Conservation (phyloP, 2,888 invertebrate genomes). For the Drosophila imparisetae region DNA sequence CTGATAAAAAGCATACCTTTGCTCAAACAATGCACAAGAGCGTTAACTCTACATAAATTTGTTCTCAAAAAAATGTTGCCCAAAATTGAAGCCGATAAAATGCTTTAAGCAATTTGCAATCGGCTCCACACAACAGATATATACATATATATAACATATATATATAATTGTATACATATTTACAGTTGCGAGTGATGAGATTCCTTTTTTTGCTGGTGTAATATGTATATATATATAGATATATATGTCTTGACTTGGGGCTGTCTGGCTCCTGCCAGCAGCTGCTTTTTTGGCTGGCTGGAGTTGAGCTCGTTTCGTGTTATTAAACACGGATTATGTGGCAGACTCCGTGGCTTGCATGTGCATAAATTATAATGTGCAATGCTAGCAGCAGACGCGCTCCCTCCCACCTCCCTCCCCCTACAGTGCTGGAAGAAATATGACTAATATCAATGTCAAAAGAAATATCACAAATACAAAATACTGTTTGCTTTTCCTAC, state of each 20-base stretch:
- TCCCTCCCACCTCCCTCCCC: conserved; percentile 6
- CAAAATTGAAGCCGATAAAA: conserved; percentile 50
- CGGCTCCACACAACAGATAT: not conserved
- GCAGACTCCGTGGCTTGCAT: conserved; percentile 79
- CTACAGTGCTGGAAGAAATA: not conserved
- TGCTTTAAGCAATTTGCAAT: conserved; percentile 54
- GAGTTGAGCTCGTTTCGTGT: conserved; percentile 63
- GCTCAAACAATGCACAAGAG: conserved; percentile 64
- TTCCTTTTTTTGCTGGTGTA: not conserved
- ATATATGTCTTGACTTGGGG: conserved; percentile 23
- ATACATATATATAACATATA: not conserved
- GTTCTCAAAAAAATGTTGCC: conserved; percentile 31
- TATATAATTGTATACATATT: not conserved
- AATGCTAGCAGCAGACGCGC: conserved; percentile 61
- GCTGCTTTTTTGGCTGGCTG: conserved; percentile 2
- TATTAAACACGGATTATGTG: conserved; percentile 81
- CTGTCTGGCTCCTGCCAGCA: conserved; percentile 33
- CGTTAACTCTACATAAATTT: conserved; percentile 53
- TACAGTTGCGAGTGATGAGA: not conserved
- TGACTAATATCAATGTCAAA: not conserved
- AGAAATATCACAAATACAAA: not conserved
- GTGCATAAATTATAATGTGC: conserved; percentile 78
- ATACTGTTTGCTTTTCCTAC: not conserved
- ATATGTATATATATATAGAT: not conserved
- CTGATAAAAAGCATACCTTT: conserved; percentile 77